Conservation (phyloP, 1,140 invertebrate genomes). For the Rhyzopertha dominica region DNA sequence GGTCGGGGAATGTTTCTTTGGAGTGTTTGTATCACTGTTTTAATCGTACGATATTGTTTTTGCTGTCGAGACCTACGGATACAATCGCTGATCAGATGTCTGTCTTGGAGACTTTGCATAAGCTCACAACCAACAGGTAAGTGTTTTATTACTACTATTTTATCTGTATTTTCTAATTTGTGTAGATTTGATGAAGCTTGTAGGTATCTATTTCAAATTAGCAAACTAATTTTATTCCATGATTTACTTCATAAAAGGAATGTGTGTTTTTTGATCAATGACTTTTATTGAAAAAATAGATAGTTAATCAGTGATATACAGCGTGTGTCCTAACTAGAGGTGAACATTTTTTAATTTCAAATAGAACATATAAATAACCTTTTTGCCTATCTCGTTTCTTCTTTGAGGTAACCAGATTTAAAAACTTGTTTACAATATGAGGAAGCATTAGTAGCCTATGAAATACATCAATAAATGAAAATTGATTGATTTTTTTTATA, state of each 20-base stretch:
- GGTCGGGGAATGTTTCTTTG: conserved; percentile 65
- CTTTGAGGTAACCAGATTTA: no score
- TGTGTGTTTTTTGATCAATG: no score
- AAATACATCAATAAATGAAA: no score
- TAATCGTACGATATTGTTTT: conserved; percentile 89
- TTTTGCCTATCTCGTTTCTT: no score
- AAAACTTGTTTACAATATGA: no score
- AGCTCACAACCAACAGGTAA: conserved; percentile 75
- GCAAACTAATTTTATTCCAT: not conserved
- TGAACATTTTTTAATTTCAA: no score
- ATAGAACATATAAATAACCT: no score
- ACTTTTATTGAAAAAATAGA: no score
- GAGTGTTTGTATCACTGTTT: conserved; percentile 90
- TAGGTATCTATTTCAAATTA: not conserved
- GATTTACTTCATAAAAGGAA: not conserved
- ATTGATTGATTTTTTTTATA: no score
- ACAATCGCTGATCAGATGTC: conserved; percentile 86
- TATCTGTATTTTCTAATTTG: conserved; percentile 9
- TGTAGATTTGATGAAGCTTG: conserved; percentile 1
- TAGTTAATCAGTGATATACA: no score
- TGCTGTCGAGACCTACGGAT: conserved; percentile 86
- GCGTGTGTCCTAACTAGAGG: no score
- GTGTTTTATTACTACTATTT: conserved; percentile 11
- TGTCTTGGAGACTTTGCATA: conserved; percentile 88
- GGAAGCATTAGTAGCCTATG: no score